Evolutionary conservation across 2,888 invertebrate genomes (phyloP).

Genomic region (Xestoiulus laeticollis): DNA sequence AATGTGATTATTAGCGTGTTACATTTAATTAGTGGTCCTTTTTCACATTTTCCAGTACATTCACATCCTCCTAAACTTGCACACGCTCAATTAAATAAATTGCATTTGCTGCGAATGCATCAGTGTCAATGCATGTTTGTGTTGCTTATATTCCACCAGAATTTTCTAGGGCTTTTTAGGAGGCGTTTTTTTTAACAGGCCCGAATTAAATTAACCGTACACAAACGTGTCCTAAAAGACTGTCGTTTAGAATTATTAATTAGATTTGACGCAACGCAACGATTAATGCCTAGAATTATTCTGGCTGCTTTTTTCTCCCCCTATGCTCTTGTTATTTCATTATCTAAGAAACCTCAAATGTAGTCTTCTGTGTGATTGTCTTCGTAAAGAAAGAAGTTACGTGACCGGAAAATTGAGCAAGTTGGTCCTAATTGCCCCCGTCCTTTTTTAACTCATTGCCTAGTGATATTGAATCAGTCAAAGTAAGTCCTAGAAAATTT

Average conservation of each 20-base stretch:
- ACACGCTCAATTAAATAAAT: slow-evolving; percentile 14
- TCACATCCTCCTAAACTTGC: background rate
- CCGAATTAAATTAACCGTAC: slow-evolving; percentile 12
- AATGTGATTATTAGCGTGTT: slow-evolving; percentile 5
- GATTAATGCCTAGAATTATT: background rate
- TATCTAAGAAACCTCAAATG: slow-evolving; percentile 2
- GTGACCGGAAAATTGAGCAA: background rate
- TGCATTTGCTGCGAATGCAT: background rate
- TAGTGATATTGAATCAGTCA: background rate
- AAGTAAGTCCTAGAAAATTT: background rate
- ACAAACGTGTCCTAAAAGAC: background rate
- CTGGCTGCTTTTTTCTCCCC: background rate
- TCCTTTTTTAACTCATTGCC: background rate
- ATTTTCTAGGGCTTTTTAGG: background rate
- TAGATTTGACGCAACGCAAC: background rate
- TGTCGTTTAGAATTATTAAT: slow-evolving; percentile 23
- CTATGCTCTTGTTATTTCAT: background rate
- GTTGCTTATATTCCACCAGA: background rate
- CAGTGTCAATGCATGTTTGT: background rate
- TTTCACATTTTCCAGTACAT: background rate
- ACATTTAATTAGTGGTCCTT: slow-evolving; percentile 6
- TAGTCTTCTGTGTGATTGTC: background rate
- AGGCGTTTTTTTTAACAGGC: background rate
- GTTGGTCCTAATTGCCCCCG: background rate
- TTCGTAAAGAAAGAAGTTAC: background rate